Evolutionary conservation across 30 jellyfish, hydroid and myxozoan species (phyloP).

Genomic region (Hydractinia echinata): DNA sequence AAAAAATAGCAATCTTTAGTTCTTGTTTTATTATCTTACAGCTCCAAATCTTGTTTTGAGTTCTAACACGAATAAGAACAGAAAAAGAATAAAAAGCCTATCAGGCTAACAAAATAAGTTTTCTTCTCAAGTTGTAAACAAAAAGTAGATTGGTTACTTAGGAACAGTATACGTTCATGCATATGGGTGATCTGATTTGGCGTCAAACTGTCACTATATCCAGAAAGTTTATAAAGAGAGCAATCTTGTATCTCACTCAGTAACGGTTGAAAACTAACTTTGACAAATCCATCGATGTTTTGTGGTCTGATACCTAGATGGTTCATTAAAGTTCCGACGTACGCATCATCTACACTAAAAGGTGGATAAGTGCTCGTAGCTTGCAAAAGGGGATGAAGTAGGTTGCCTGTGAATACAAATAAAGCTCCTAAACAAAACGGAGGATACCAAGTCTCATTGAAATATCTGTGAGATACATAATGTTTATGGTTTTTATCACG

Average conservation of each 20-base stretch:
- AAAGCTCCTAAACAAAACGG: not conserved
- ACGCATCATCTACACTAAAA: not conserved
- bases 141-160: no score
- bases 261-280: not conserved
- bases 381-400: not conserved
- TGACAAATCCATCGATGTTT: not conserved
- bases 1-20: no score
- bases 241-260: not conserved
- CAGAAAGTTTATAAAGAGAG: not conserved
- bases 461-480: conserved; percentile 8
- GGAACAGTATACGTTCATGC: no score
- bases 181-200: not conserved
- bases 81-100: no score
- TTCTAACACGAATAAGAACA: no score
- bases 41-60: no score
- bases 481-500: conserved; percentile 13
- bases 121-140: no score
- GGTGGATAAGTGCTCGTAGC: not conserved
- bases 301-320: not conserved
- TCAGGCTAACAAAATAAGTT: no score
- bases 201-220: not conserved
- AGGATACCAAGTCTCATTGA: conserved; percentile 19
- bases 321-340: not conserved
- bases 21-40: no score
- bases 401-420: not conserved